A percentile compares a stretch with the other conserved stretches of the same genome.
These are phyloP conservation scores for Phania funesta DNA, from an alignment of 2,888 invertebrate species.

Conservation along the genomic window DNA sequence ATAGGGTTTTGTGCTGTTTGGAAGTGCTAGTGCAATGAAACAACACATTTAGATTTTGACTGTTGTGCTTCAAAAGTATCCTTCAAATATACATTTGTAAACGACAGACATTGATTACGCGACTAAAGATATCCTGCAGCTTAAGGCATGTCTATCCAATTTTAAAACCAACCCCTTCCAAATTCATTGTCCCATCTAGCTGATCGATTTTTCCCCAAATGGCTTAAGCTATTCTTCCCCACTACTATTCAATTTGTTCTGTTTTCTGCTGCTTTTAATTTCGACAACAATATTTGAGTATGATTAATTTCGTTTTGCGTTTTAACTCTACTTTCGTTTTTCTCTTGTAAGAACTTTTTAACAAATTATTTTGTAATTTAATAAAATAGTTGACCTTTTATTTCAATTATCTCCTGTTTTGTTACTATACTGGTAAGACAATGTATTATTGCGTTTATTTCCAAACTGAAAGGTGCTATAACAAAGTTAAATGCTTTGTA, in stretches of 20 bases:
- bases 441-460: constrained; percentile 19
- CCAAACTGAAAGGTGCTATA: neutral
- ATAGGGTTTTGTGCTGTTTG: no score
- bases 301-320: constrained; percentile 43
- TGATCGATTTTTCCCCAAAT: neutral
- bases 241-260: neutral
- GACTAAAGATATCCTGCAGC: no score
- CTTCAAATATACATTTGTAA: no score
- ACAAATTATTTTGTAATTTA: constrained; percentile 62
- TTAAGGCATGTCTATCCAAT: no score
- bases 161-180: no score
- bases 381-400: constrained; percentile 58
- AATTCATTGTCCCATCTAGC: neutral
- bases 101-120: no score
- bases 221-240: neutral
- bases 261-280: neutral
- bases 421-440: neutral
- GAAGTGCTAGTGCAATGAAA: no score
- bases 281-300: constrained; percentile 8
- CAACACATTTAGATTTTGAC: no score
- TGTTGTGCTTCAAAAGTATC: no score
- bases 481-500: neutral
- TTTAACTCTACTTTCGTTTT: neutral
- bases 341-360: constrained; percentile 16
- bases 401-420: constrained; percentile 38